Evolutionary conservation across 2,113 vertebrate genomes (phyloP), one percentile per base, ranked within the genome.

Genomic region (Myiagra hebetior): DNA sequence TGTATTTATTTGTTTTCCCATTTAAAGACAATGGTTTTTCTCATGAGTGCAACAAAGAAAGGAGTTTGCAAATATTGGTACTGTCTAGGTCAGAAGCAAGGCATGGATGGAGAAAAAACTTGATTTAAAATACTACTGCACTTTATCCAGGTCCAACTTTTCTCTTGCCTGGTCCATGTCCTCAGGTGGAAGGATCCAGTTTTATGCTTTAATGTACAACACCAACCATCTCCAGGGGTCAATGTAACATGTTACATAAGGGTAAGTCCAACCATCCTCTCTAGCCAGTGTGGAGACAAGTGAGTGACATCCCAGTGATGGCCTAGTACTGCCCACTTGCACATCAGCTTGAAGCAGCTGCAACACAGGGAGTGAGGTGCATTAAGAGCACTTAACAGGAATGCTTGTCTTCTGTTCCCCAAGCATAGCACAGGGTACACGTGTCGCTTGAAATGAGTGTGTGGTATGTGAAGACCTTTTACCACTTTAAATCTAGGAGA

Each of bases 331-430:
- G n/a, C 67, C 35, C 47, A 23, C 59, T 67, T 62, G 70, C 39
- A 27, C 67, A 74, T 31, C 33, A 27, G 70, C 63, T 93, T 1
- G 1, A 83, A 77, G 85, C 82, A 96, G 75, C 93, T 93, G 82
- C 72, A 37, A 12, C 0, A 7, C 39, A 64, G 13, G 46, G 50
- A 59, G 27, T 0, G 4, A 37, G 37, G 27, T 53, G 49, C 75
- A 64, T 95, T 78, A 86, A 81, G 50, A 78, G 56, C 90, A 91
- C 74, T 93, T 87, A 62, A 19, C 13, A 91, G 60, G 53, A 91
- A 85, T 53, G 56, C 30, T 47, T 28, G 30, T 76, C 68, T 50
- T 55, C 75, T 60, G 13, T 14, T 91, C 35, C 56, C 37, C 39
- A 53, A 39, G 63, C 47, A n/a, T 5, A 84, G 60, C 56, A 93